A percentile compares a stretch with the other conserved stretches of the same genome.
Conservation (phyloP, 2,888 invertebrate species). For the Aphelenchoides bicaudatus region DNA sequence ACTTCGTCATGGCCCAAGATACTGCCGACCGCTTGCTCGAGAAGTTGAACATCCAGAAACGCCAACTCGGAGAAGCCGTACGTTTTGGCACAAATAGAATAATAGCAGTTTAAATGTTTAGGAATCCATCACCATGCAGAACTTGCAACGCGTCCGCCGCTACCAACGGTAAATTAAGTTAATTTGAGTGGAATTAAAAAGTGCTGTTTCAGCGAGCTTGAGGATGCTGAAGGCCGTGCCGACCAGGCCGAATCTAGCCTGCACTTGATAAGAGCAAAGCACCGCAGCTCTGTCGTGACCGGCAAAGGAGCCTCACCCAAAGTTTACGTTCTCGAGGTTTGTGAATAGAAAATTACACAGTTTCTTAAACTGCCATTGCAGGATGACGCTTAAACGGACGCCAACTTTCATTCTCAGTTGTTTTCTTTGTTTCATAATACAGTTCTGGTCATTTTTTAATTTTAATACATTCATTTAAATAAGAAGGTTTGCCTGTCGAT, state of each 20-base stretch:
- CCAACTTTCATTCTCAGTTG: too few relatives aligned
- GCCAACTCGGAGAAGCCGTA: conserved; percentile 87
- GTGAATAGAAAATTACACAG: too few relatives aligned
- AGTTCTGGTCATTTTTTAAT: too few relatives aligned
- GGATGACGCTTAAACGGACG: too few relatives aligned
- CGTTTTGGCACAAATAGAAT: conserved; percentile 33
- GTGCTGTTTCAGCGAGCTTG: too few relatives aligned
- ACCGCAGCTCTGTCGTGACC: conserved; percentile 67
- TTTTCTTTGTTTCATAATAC: too few relatives aligned
- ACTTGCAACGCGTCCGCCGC: conserved; percentile 88
- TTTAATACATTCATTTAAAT: too few relatives aligned
- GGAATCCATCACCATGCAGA: conserved; percentile 67
- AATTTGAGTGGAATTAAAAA: too few relatives aligned
- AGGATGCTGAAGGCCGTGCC: conserved; percentile 93
- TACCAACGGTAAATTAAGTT: too few relatives aligned
- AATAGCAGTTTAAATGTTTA: conserved; percentile 29
- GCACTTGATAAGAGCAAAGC: conserved; percentile 91
- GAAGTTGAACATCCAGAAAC: conserved; percentile 86
- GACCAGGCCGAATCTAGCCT: conserved; percentile 71
- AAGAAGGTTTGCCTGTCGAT: too few relatives aligned
- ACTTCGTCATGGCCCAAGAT: conserved; percentile 84
- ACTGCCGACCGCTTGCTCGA: conserved; percentile 68
- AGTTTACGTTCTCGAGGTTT: conserved; percentile 47
- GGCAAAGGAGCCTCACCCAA: conserved; percentile 45
- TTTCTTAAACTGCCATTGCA: too few relatives aligned